Conservation (phyloP, 2,888 invertebrate species). For the Ommatoiulus sabulosus region DNA sequence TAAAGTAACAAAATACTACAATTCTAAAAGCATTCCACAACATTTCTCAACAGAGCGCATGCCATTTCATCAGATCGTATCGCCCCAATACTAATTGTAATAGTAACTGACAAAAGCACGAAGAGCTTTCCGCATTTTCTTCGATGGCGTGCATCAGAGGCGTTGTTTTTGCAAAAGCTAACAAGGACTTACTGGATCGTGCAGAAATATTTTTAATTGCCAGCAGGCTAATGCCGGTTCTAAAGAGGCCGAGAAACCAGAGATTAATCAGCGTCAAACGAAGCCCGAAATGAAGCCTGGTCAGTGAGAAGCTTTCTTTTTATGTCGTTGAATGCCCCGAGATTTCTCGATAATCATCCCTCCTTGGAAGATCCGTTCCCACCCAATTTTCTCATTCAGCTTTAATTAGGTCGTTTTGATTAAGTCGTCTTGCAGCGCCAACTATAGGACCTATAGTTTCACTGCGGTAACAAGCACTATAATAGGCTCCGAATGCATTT, state of each 20-base stretch:
- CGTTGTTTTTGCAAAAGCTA: neutral
- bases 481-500: slow-evolving; percentile 20
- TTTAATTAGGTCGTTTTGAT: slow-evolving; percentile 36
- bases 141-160: neutral
- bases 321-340: slow-evolving; percentile 29
- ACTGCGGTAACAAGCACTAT: slow-evolving; percentile 6
- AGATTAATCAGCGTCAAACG: slow-evolving; percentile 3
- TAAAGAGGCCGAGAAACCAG: neutral
- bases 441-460: neutral
- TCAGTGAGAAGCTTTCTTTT: neutral
- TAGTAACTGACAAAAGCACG: no score
- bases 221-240: neutral
- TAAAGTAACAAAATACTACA: no score
- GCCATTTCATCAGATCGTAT: no score
- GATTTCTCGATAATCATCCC: slow-evolving; percentile 40
- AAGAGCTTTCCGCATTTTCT: neutral
- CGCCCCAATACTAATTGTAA: no score
- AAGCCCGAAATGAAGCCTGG: neutral
- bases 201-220: slow-evolving; percentile 6
- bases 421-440: neutral
- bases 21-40: no score
- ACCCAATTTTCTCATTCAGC: slow-evolving; percentile 40
- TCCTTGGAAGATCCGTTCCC: neutral
- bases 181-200: neutral
- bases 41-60: no score